Conservation (phyloP, 2,113 vertebrate genomes). For the Leptobrachium ailaonicum region DNA sequence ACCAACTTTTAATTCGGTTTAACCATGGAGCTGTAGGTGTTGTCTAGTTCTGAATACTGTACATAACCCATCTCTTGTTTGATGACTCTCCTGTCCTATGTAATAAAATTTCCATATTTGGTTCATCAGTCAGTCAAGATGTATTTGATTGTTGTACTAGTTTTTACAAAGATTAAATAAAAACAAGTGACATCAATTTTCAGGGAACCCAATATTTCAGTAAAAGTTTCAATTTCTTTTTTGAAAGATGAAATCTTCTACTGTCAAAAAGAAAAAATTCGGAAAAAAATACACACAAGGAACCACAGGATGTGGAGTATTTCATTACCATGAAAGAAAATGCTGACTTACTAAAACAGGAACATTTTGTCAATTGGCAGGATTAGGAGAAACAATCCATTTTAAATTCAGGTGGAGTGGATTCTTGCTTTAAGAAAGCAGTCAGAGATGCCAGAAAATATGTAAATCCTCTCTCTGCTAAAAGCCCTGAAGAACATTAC, state of each 20-base stretch:
- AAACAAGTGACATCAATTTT: not conserved
- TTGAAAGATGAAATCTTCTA: not conserved
- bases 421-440: constrained; percentile 24
- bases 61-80: too few relatives aligned
- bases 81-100: too few relatives aligned
- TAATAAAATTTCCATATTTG: too few relatives aligned
- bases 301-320: not conserved
- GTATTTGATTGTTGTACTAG: not conserved
- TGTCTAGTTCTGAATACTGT: too few relatives aligned
- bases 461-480: constrained; percentile 33
- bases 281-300: not conserved
- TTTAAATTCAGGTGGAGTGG: constrained; percentile 19
- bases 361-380: constrained; percentile 19
- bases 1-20: too few relatives aligned
- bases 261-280: not conserved
- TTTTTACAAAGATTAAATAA: not conserved
- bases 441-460: constrained; percentile 19
- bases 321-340: constrained; percentile 1
- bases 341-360: constrained; percentile 8
- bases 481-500: not conserved
- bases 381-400: constrained; percentile 25
- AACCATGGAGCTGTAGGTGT: too few relatives aligned
- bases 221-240: not conserved
- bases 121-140: too few relatives aligned
- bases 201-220: not conserved